Base-by-base conservation (phyloP, 1,140 invertebrate species). In the Nomia melanderi region DNA sequence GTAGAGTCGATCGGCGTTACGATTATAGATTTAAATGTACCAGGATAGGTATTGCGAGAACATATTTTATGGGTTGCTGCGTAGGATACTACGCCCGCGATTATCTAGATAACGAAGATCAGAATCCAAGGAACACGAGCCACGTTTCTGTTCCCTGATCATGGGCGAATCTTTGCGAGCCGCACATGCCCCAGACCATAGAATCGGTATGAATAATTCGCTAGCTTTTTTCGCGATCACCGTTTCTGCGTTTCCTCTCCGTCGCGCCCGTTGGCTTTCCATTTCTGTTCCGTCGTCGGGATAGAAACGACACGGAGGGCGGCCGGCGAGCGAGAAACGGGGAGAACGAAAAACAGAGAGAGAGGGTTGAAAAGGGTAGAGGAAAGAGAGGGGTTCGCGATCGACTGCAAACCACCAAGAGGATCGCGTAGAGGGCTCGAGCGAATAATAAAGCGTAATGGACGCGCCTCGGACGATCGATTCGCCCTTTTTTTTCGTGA, bases 201-300 rank as follows among this genome's bases (percentile, higher is more conserved):
- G 85, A 87, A 87, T 89, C 89, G 89, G 88, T 90, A 86, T 64
- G 87, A 91, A 89, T 90, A 86, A 91, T 90, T 91, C 86, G 84
- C 85, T 84, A 86, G 79, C 85, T 87, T 90, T 85, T 89, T 86
- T 12, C 47, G n/a, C 47, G 47, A 50, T 50, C 47, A n/a, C 47
- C 20, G 17, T 8, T 50, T 50, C 47, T 20, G n/a, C 20, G 33
- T 8, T 36, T 14, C 64, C 29, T 41, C 50, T n/a, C 47, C 20
- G 29, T 31, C 17, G 41, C 36, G 9, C n/a, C 23, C 36, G 11
- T 17, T 27, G 29, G 47, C 59, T 70, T 54, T 57, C 47, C 56
- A 54, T 47, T 71, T 74, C 56, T 81, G 20, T 70, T 82, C 63
- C 23, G 72, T 75, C 63, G 36, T 75, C 72, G 39, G 72, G 2